phyloP scores from a whole-genome alignment of 2,113 vertebrate genomes.

The Nymphicus hollandicus region DNA sequence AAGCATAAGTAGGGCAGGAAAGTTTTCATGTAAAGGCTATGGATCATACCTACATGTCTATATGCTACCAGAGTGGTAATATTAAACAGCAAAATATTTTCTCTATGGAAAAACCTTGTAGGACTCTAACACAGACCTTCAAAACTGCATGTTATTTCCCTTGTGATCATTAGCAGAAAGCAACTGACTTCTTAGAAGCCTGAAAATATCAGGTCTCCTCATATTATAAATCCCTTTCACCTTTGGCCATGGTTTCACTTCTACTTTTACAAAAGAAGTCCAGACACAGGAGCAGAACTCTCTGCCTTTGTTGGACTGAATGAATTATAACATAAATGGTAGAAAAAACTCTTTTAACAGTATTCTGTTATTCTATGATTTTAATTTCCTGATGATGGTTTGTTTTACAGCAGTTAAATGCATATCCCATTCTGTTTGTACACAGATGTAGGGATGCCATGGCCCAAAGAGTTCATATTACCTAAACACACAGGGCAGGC shows the following conservation, averaged over 20 bases:
- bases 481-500: not conserved
- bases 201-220: not conserved
- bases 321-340: not conserved
- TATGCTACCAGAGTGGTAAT: not conserved
- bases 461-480: not conserved
- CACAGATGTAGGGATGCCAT: not conserved
- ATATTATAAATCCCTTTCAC: not conserved
- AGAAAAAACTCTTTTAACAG: accelerated
- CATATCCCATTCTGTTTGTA: not conserved
- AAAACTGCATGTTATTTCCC: not conserved
- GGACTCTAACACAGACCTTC: not conserved
- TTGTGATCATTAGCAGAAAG: not conserved
- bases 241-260: not conserved
- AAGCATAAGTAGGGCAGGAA: not conserved
- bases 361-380: not conserved
- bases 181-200: not conserved
- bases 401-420: not conserved
- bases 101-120: not conserved
- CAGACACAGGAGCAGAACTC: not conserved
- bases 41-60: not conserved
- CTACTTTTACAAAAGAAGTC: not conserved
- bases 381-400: not conserved
- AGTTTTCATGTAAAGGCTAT: not conserved
- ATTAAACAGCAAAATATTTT: not conserved
- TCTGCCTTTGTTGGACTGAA: not conserved